Evolutionary conservation across 1,140 invertebrate species (phyloP).

Genomic region (Augochlora pura): DNA sequence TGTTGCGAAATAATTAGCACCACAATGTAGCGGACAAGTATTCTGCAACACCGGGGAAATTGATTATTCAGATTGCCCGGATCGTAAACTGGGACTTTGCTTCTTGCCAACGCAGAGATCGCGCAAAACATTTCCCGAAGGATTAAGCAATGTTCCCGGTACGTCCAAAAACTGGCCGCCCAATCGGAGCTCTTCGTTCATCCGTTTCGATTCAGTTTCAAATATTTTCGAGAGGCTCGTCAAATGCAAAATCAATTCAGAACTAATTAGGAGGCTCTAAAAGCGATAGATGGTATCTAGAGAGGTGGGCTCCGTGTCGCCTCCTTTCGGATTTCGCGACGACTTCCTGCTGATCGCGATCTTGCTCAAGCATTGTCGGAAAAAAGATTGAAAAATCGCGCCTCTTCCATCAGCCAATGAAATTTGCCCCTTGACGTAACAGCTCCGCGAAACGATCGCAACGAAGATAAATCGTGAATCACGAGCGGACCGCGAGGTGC

Average conservation of each 20-base stretch:
- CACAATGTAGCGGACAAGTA: not conserved
- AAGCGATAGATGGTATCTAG: not conserved
- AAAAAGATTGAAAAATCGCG: conserved; percentile 27
- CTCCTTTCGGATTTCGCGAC: conserved; percentile 3
- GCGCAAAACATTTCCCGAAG: no score
- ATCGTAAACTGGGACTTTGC: no score
- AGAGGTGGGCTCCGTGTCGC: not conserved
- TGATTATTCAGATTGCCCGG: no score
- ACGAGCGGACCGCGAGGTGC: not conserved
- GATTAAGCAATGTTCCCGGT: no score
- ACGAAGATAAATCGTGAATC: conserved; percentile 1
- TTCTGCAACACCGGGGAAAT: no score
- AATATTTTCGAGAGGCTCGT: no score
- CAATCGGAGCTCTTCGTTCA: no score
- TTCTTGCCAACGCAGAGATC: no score
- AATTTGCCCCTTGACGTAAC: conserved; percentile 31
- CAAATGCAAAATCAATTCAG: no score
- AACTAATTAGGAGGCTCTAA: not conserved
- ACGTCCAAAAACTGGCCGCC: no score
- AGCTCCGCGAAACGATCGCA: conserved; percentile 14
- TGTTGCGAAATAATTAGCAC: not conserved
- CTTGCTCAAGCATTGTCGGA: conserved; percentile 25
- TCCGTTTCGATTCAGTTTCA: no score
- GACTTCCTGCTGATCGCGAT: conserved; percentile 28
- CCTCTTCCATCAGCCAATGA: conserved; percentile 14